Base-by-base conservation (phyloP, 2,888 invertebrate species). In the Heterodera filipjevi region DNA sequence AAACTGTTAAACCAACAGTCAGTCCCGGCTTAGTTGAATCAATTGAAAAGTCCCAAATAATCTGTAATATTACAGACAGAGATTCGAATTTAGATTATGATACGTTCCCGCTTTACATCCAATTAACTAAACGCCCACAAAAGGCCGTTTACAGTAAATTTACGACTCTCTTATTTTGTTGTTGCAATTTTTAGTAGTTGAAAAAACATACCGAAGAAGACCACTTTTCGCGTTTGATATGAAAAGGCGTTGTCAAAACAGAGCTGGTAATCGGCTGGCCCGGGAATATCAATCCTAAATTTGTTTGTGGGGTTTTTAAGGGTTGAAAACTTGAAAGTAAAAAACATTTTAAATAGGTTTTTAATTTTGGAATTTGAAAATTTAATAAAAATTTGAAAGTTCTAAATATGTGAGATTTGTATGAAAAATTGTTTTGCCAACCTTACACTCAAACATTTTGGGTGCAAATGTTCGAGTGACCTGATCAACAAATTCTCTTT, bases 221-320 rank as follows among this genome's bases (percentile, higher is more conserved):
- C 81, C 3, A 87, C 93, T 89, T 95, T 95, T 22, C 92, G 91
- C 83, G 94, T 94, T 87, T 94, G 94, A n/a, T 93, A 90, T 89
- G 94, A 94, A 89, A 93, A 94, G 0, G 92, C 93, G 89, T 95
- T 95, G 89, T 95, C 95, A 86, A 95, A 94, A 87, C 95, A 95
- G 86, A 95, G 92, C 81, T 93, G 92, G 89, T 94, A 95, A 88
- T 94, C 94, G 0, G 95, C 95, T 10, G 92, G 77, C 39, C 79
- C 76, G 30, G 82, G 82, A 19, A 87, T 35, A 14, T 84, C 85
- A 70, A 87, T 80, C 73, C 87, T 86, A 73, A 75, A 86, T 44
- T 10, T 10, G 12, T 44, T 44, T 44, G 12, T 44, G 5, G 12
- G 12, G 12, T 44, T 44, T 10, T 10, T 44, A 44, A 44, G 44